Percentiles rank a stretch among this genome's conserved stretches.
Conservation (phyloP, 2,797 vertebrate species). For the Malacoctenus gilli region DNA sequence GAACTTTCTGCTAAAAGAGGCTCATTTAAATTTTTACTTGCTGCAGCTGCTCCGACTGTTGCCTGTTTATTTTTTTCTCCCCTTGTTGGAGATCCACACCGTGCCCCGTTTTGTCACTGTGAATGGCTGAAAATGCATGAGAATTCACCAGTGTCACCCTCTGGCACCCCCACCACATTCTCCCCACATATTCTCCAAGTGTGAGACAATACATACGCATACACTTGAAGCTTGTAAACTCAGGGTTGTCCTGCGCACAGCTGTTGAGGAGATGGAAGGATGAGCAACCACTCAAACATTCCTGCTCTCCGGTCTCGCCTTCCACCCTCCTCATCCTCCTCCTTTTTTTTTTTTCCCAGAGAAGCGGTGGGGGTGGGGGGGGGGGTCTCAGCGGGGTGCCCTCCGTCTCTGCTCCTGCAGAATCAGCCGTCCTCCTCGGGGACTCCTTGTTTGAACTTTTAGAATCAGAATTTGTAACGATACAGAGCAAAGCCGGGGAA, state of each 20-base stretch:
- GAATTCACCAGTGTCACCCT: background rate
- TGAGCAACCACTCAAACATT: conserved; percentile 60
- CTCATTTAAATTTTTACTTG: background rate
- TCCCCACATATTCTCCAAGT: conserved; percentile 21
- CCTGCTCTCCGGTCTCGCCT: conserved; percentile 21
- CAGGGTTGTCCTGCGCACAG: conserved; percentile 50
- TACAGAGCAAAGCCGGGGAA: conserved; percentile 16
- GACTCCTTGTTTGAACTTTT: conserved; percentile 71
- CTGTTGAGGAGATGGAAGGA: conserved; percentile 68
- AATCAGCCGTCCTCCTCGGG: conserved; percentile 61
- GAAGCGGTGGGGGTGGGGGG: conserved; percentile 37
- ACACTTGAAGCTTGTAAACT: conserved; percentile 39
- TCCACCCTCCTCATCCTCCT: conserved; percentile 40
- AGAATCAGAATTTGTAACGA: conserved; percentile 72
- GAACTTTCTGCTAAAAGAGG: background rate
- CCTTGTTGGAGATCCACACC: background rate
- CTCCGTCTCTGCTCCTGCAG: conserved; percentile 60
- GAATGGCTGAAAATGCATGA: background rate
- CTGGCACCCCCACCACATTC: conserved; percentile 21
- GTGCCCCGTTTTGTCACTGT: background rate
- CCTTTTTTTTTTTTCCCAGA: conserved; percentile 54
- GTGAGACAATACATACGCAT: conserved; percentile 25
- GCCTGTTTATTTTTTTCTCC: background rate
- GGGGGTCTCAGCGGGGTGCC: conserved; percentile 48
- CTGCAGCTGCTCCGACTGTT: background rate